These are phyloP conservation scores for Etia nguti DNA, from an alignment of 2,113 vertebrate genomes.

Conservation along the genomic window DNA sequence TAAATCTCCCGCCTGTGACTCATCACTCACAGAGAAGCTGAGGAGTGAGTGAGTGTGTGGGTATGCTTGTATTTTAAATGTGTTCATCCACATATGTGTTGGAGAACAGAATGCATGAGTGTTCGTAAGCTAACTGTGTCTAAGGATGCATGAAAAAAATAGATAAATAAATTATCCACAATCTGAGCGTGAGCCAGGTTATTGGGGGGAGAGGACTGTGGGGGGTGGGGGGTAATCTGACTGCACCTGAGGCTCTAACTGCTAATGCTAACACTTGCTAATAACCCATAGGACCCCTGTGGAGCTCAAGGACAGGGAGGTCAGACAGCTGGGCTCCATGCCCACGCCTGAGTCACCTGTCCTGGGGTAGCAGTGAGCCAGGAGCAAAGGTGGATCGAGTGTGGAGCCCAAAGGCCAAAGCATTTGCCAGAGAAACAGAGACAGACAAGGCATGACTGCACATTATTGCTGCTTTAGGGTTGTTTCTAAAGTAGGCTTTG, in stretches of 20 bases:
- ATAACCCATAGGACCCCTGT: slow-evolving; percentile 13
- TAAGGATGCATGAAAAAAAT: slow-evolving; percentile 14
- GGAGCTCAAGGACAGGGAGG: slow-evolving; percentile 48
- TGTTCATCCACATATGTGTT: not conserved
- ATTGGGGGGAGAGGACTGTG: not conserved
- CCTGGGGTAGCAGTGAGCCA: slow-evolving; percentile 2
- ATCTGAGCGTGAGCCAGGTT: slow-evolving; percentile 18
- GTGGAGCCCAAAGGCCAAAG: slow-evolving; percentile 16
- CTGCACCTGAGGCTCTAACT: slow-evolving; percentile 27
- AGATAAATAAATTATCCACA: not conserved
- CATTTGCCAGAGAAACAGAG: slow-evolving; percentile 18
- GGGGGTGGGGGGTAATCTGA: not conserved
- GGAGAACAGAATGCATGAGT: not conserved
- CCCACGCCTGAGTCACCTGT: slow-evolving; percentile 36
- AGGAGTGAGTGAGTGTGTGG: not conserved
- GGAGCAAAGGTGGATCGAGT: slow-evolving; percentile 15
- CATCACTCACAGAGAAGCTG: not conserved
- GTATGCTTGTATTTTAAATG: not conserved
- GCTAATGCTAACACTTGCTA: slow-evolving; percentile 38
- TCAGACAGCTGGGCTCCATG: slow-evolving; percentile 33
- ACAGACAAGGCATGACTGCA: slow-evolving; percentile 3
- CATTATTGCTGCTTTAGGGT: slow-evolving; percentile 2
- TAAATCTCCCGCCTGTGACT: slow-evolving; percentile 2
- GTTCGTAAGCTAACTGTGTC: not conserved
- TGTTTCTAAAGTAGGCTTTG: slow-evolving; percentile 36